Evolutionary conservation across 2,113 vertebrate genomes (phyloP), one percentile per base, ranked within the genome.

Genomic region (Noturus placidus): DNA sequence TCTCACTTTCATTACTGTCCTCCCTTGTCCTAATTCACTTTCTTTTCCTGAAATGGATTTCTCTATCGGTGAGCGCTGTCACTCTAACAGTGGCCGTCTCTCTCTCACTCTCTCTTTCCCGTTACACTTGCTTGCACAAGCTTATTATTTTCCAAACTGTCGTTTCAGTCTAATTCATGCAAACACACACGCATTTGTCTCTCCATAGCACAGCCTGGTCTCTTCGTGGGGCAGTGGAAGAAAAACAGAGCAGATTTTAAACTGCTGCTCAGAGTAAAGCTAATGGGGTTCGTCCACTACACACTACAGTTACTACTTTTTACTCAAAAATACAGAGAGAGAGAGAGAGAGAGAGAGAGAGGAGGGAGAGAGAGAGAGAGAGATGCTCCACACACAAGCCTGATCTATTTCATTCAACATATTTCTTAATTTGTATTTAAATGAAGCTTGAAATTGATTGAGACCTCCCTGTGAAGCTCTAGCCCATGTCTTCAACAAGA

Each of bases 11-110:
- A 79, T 88, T 84, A 88, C 87, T 61, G 61, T 67, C 61, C 56
- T 74, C 72, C 35, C 52, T 78, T 83, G 33, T 65, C 67, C 82
- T 84, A 88, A 88, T 88, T 88, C 82, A 84, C 82, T 84, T 84
- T 84, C 27, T 82, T 27, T 69, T 33, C 59, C 79, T 25, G 79
- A 82, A 87, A 82, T 87, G 79, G 79, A 87, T 76, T 77, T 87
- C 88, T 74, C 85, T 87, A 82, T 86, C 83, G 65, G 22, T 52
- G 33, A 78, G 14, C 50, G 5, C 87, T 54, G 84, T 84, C 87
- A 77, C 57, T 87, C 70, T 54, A 67, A 77, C 50, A 30, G 13
- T 78, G 30, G 65, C 3, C 79, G 46, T 77, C 52, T 74, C 50
- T 10, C 59, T 63, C 74, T 76, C 78, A 54, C 15, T 7, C 4